Base-by-base conservation (phyloP, 2,888 invertebrate species). In the Heliconius sara region DNA sequence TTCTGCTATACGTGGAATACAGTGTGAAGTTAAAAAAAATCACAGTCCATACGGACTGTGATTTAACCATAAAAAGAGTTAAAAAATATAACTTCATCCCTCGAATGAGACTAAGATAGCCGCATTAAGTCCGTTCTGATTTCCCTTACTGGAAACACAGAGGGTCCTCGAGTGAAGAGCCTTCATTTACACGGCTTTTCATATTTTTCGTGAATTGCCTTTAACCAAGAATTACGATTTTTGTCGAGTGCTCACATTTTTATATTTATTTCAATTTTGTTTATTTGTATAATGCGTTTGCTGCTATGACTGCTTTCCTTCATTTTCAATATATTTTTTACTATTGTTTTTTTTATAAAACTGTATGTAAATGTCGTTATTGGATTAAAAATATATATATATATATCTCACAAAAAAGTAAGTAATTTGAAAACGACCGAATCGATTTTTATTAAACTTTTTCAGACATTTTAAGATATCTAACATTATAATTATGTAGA, bases 151-250 rank as follows among this genome's bases (percentile, higher is more conserved):
- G 82, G 81, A 82, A 83, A 82, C 81, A 83, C 82, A 81, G 80
- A 83, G 82, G 81, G 82, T 80, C 77, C 83, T 84, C 81, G 76
- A 80, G 68, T 70, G 77, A 81, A 84, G 82, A 82, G 82, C 81
- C 76, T 85, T 84, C 82, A 84, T 84, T 85, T 84, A 82, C 83
- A 79, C 83, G 81, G 78, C 73, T 79, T 83, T 82, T 83, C 82
- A 80, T 83, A 81, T 82, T 83, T 81, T 80, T 80, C 78, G 82
- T 77, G 80, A 77, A 81, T 84, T 82, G 83, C 81, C 77, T 79
- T 83, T 72, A 79, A 71, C 78, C 74, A 78, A 78, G 73, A 70
- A 79, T 79, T 78, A 76, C 71, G 71, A 76, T 77, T 67, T 76
- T 67, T 77, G 43, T 83, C 68, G 47, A 71, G 57, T 43, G 47